A percentile compares a stretch with the other conserved stretches of the same genome.
Conservation (phyloP, 1,140 invertebrate genomes). For the Eupeodes corollae region DNA sequence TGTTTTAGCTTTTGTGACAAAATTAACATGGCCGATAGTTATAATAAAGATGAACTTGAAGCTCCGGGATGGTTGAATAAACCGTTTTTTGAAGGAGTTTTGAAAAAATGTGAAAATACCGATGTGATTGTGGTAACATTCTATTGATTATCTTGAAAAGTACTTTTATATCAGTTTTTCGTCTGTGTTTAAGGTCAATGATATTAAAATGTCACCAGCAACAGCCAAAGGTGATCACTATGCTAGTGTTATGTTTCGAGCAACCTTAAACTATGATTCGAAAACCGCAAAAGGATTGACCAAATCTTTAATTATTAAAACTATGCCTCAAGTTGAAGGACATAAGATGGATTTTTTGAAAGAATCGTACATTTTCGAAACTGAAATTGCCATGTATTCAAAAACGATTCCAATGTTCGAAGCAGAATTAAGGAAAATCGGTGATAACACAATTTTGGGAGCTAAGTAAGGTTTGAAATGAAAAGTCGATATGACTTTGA, state of each 20-base stretch:
- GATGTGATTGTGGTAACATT: not conserved
- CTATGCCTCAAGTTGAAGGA: constrained; percentile 1
- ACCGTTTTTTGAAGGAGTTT: not conserved
- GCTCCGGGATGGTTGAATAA: not conserved
- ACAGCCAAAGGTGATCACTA: constrained; percentile 6
- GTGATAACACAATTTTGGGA: constrained; percentile 3
- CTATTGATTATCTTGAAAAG: not conserved
- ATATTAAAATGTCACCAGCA: constrained; percentile 2
- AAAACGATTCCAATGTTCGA: constrained; percentile 5
- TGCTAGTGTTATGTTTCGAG: constrained; percentile 6
- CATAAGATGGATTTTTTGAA: constrained; percentile 3
- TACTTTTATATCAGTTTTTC: too few relatives aligned
- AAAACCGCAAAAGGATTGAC: not conserved
- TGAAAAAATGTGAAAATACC: not conserved
- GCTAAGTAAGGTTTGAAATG: constrained; percentile 1
- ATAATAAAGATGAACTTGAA: not conserved
- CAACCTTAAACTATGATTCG: not conserved
- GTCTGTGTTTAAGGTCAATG: not conserved
- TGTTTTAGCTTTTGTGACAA: too few relatives aligned
- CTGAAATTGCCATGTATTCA: constrained; percentile 5
- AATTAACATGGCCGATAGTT: not conserved
- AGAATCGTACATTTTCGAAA: constrained; percentile 1
- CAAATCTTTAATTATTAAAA: constrained; percentile 5
- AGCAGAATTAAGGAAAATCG: not conserved
- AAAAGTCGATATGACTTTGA: too few relatives aligned